Conservation (phyloP, 30 jellyfish, hydroid and myxozoan species). For the Chrysaora quinquecirrha region DNA sequence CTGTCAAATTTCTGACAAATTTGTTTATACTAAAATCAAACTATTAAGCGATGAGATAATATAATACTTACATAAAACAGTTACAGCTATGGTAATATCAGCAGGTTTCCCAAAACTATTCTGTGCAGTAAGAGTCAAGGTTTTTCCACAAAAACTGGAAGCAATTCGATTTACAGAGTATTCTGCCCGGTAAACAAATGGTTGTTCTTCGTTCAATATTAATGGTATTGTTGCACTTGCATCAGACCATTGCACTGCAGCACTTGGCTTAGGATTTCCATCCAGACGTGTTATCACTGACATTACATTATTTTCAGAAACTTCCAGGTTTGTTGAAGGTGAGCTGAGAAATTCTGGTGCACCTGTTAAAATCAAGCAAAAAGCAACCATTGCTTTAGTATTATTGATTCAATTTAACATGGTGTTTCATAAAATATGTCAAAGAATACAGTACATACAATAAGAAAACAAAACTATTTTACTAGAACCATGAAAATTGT, state of each 20-base stretch:
- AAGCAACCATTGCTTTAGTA: not conserved
- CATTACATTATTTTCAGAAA: not conserved
- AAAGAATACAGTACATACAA: too few species aligned
- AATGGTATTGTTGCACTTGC: not conserved
- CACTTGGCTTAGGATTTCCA: slow-evolving; percentile 5
- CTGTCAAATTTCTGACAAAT: too few species aligned
- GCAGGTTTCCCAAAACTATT: not conserved
- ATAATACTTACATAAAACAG: not conserved
- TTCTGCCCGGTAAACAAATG: not conserved
- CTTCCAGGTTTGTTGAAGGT: not conserved
- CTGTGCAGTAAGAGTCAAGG: not conserved
- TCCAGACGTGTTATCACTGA: not conserved
- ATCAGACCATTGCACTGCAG: not conserved
- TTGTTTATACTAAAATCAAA: too few species aligned
- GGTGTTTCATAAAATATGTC: too few species aligned
- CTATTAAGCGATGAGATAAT: too few species aligned
- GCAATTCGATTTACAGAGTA: not conserved
- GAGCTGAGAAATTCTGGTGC: not conserved
- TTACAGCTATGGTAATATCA: not conserved
- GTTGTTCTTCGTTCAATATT: not conserved
- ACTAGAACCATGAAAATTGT: not conserved
- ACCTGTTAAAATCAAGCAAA: not conserved
- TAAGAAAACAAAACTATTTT: not conserved
- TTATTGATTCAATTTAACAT: not conserved
- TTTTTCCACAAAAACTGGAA: not conserved